Base-by-base conservation (phyloP, 2,888 invertebrate species). In the Chelonus formosanus region DNA sequence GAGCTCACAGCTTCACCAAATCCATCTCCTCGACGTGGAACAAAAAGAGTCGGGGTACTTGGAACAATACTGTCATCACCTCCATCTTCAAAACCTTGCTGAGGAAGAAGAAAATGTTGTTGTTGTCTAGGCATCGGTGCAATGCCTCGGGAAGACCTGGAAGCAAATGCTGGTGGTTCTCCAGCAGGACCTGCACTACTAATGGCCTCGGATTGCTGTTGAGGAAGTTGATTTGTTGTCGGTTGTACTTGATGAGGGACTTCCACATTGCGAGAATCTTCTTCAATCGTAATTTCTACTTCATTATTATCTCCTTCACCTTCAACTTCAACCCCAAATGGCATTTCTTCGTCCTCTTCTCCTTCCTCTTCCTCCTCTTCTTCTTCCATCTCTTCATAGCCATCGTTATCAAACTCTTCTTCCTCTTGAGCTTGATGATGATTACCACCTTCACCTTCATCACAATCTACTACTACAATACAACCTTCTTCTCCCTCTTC, bases 1-100 rank as follows among this genome's bases (percentile, higher is more conserved):
- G 96, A 96, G 81, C 95, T 95, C 45, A 96, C 93, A 53, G 95
- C 95, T 82, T 96, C 95, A 47, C 95, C 94, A 85, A 95, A 95
- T 62, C 94, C 95, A 82, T 96, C 95, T 68, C 89, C 90, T 68
- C 95, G 87, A 67, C 93, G 86, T 3, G 95, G 94, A 53, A 93
- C 91, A 79, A 92, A 93, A 35, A 96, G 85, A 3, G 95, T 94
- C 20, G 96, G 95, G 7, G 96, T 95, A 66, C 95, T 93, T 10
- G 96, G 96, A 43, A 96, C 95, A 73, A 95, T 95, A 74, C 93
- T 86, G 72, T 92, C 92, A 78, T 91, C 92, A 8, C 89, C 89
- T 7, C 89, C 89, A 73, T 91, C 91, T 79, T 90, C 90, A 68
- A 87, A 87, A 43, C 87, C 86, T 71, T 87, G 87, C 50, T 86